Conservation (phyloP, 2,113 vertebrate genomes). For the Notothenia coriiceps region DNA sequence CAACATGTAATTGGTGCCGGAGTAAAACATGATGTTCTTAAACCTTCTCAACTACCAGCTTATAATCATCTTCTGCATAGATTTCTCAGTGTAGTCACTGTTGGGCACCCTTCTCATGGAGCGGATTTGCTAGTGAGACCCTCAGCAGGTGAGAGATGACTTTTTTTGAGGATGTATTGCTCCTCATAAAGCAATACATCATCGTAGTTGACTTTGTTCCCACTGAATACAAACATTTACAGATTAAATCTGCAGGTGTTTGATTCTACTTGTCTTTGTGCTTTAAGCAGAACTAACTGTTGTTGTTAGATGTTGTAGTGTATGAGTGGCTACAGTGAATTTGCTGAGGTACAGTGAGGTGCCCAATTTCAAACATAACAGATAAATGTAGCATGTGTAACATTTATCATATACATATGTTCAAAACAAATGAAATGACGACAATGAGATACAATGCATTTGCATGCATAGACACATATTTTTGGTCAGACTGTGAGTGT, state of each 20-base stretch:
- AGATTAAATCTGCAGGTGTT: slow-evolving; percentile 56
- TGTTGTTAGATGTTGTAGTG: slow-evolving; percentile 12
- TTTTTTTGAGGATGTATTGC: slow-evolving; percentile 41
- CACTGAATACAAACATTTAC: slow-evolving; percentile 35
- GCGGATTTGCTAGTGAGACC: slow-evolving; percentile 72
- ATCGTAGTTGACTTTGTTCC: slow-evolving; percentile 26
- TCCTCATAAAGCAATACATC: slow-evolving; percentile 36
- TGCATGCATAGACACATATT: slow-evolving; percentile 73
- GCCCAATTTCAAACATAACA: slow-evolving; percentile 31
- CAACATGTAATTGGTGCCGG: slow-evolving; percentile 14
- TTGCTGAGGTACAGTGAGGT: slow-evolving; percentile 57
- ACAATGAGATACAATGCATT: slow-evolving; percentile 53
- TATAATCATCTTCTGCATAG: slow-evolving; percentile 73
- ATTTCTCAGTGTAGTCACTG: slow-evolving; percentile 67
- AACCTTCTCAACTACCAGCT: slow-evolving; percentile 44
- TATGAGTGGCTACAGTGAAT: slow-evolving; percentile 71
- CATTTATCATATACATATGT: slow-evolving; percentile 37
- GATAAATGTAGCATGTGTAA: slow-evolving; percentile 40
- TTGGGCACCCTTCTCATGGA: slow-evolving; percentile 58
- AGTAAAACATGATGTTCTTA: slow-evolving; percentile 29
- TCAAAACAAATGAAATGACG: slow-evolving; percentile 36
- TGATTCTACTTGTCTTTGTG: slow-evolving; percentile 63
- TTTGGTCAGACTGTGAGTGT: slow-evolving; percentile 70
- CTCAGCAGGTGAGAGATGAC: slow-evolving; percentile 55
- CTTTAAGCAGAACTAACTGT: slow-evolving; percentile 57